phyloP scores from a whole-genome alignment of 2,888 invertebrate species.

The Aspidapion aeneum region DNA sequence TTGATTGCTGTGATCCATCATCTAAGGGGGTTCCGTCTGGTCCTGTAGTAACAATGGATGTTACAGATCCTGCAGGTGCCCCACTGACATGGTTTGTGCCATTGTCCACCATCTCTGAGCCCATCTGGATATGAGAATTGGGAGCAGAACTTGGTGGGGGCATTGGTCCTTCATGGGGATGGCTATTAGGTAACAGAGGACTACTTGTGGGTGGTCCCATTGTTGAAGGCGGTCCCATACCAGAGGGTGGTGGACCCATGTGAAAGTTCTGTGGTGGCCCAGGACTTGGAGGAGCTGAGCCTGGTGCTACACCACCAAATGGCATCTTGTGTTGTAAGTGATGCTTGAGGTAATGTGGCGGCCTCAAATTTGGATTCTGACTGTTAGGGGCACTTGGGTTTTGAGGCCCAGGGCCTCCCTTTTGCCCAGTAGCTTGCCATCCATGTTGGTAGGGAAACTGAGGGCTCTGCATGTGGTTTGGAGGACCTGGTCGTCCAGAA shows the following conservation, averaged over 20 bases:
- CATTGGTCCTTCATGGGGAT: conserved; percentile 39
- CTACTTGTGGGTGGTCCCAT: conserved; percentile 57
- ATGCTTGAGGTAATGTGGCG: conserved; percentile 65
- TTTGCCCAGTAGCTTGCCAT: conserved; percentile 36
- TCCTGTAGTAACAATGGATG: conserved; percentile 84
- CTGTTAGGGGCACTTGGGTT: conserved; percentile 40
- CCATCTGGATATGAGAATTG: conserved; percentile 47
- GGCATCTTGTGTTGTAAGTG: conserved; percentile 69
- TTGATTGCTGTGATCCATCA: conserved; percentile 91
- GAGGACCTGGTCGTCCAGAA: conserved; percentile 48
- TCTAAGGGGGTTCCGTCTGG: conserved; percentile 87
- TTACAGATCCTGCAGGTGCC: conserved; percentile 63
- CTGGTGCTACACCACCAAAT: conserved; percentile 51
- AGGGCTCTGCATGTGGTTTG: conserved; percentile 54
- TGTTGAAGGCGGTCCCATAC: conserved; percentile 58
- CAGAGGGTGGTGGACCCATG: conserved; percentile 55
- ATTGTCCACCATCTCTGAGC: conserved; percentile 51
- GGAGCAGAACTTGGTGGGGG: conserved; percentile 56
- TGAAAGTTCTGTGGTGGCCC: conserved; percentile 57
- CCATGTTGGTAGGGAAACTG: conserved; percentile 46
- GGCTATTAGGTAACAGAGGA: conserved; percentile 44
- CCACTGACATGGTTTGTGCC: conserved; percentile 52
- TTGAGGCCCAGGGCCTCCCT: conserved; percentile 49
- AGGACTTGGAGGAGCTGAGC: conserved; percentile 58
- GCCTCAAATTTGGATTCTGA: conserved; percentile 48